Conservation (phyloP, 1,140 invertebrate species). For the Caenorhabditis remanei region DNA sequence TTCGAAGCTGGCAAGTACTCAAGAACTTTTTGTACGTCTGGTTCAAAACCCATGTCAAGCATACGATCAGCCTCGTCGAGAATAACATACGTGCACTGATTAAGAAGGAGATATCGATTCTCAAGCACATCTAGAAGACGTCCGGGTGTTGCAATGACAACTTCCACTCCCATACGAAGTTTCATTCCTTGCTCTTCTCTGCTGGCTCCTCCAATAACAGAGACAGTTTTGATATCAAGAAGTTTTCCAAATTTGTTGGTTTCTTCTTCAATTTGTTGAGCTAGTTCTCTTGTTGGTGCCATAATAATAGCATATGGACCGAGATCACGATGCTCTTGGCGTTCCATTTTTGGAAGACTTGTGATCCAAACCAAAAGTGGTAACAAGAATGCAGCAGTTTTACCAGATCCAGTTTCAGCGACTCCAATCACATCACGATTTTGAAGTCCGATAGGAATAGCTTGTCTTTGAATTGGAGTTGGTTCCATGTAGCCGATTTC, state of each 20-base stretch:
- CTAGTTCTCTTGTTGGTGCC: constrained; percentile 97
- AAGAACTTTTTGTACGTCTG: constrained; percentile 96
- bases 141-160: constrained; percentile 99
- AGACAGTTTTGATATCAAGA: constrained; percentile 93
- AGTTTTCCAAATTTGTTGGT: constrained; percentile 96
- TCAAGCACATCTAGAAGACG: constrained; percentile 98
- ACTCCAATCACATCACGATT: constrained; percentile 99
- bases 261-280: constrained; percentile 99
- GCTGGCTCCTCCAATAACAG: constrained; percentile 96
- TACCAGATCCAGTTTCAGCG: constrained; percentile 97
- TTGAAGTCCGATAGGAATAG: constrained; percentile 97
- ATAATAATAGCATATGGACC: constrained; percentile 99
- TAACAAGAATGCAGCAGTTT: constrained; percentile 97
- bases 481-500: constrained; percentile 97
- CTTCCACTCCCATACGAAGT: constrained; percentile 94
- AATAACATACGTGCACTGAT: constrained; percentile 87
- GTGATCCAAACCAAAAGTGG: constrained; percentile 98
- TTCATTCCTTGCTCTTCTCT: constrained; percentile 98
- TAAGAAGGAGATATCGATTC: constrained; percentile 95
- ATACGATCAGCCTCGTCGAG: constrained; percentile 91
- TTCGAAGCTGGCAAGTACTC: constrained; percentile 99
- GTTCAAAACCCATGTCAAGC: constrained; percentile 99
- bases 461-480: constrained; percentile 98
- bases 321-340: constrained; percentile 83
- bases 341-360: constrained; percentile 92